Conservation (phyloP, 2,113 vertebrate genomes). For the pig (Sus scrofa) region DNA sequence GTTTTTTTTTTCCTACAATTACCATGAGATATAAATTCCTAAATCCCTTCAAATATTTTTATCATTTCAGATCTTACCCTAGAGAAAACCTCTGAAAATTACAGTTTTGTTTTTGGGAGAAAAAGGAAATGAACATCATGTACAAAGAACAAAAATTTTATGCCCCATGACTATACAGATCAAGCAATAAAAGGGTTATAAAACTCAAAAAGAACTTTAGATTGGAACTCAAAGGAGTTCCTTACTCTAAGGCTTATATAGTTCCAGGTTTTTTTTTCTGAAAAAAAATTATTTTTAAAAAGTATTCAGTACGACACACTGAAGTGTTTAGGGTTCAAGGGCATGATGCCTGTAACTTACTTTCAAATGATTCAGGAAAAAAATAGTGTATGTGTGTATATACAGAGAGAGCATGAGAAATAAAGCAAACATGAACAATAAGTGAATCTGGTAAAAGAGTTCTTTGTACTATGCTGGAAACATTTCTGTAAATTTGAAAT, state of each 20-base stretch:
- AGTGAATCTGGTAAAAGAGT: slow-evolving; percentile 34
- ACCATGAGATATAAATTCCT: slow-evolving; percentile 27
- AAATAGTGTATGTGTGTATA: neutral
- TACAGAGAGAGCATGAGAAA: neutral
- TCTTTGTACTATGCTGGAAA: slow-evolving; percentile 55
- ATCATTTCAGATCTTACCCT: slow-evolving; percentile 47
- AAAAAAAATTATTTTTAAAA: slow-evolving; percentile 41
- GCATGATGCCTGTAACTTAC: neutral
- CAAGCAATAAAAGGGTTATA: slow-evolving; percentile 38
- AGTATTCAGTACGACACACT: slow-evolving; percentile 31
- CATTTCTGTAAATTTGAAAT: slow-evolving; percentile 72
- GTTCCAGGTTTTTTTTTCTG: neutral
- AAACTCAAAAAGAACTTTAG: slow-evolving; percentile 39
- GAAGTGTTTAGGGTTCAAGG: neutral
- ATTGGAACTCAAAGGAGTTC: neutral
- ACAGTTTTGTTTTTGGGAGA: slow-evolving; percentile 40
- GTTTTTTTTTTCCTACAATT: slow-evolving; percentile 55
- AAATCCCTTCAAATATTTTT: slow-evolving; percentile 53
- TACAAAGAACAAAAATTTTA: slow-evolving; percentile 31
- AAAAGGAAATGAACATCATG: slow-evolving; percentile 18
- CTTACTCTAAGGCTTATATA: slow-evolving; percentile 63
- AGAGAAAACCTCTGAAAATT: slow-evolving; percentile 53
- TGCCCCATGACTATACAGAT: neutral
- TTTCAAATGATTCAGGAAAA: slow-evolving; percentile 15
- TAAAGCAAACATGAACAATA: neutral